Conservation (phyloP, 2,113 vertebrate genomes). For the Neofelis nebulosa region DNA sequence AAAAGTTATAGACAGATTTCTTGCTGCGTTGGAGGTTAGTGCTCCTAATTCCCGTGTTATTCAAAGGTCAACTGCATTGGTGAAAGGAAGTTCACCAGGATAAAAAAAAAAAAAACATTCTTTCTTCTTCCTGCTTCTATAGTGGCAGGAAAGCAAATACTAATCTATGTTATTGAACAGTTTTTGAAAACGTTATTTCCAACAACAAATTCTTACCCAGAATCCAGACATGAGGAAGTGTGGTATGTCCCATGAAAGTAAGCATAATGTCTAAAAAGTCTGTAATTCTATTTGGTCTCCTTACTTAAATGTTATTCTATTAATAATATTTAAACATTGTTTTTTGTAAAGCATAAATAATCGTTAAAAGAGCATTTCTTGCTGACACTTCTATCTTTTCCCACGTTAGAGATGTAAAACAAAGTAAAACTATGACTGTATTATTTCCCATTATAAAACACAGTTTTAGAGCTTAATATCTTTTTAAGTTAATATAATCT, state of each 20-base stretch:
- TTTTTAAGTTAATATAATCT: background rate
- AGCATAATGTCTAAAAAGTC: background rate
- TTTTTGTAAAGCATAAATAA: constrained; percentile 22
- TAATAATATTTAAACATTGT: constrained; percentile 31
- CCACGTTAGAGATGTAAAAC: background rate
- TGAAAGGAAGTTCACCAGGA: background rate
- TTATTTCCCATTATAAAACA: background rate
- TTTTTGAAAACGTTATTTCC: background rate
- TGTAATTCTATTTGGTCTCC: background rate
- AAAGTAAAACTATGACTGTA: background rate
- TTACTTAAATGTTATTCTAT: constrained; percentile 5
- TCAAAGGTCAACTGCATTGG: background rate
- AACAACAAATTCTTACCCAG: background rate
- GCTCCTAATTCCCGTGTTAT: background rate
- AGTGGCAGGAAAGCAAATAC: background rate
- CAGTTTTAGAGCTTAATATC: background rate
- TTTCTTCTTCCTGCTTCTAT: background rate
- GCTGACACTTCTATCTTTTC: background rate
- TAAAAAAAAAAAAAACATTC: background rate
- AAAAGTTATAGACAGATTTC: background rate
- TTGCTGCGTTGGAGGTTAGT: background rate
- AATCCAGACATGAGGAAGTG: background rate
- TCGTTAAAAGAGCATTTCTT: background rate
- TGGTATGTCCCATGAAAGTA: background rate
- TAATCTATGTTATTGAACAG: background rate